Conservation (phyloP, 30 jellyfish, hydroid and myxozoan species). For the Hydractinia echinata region DNA sequence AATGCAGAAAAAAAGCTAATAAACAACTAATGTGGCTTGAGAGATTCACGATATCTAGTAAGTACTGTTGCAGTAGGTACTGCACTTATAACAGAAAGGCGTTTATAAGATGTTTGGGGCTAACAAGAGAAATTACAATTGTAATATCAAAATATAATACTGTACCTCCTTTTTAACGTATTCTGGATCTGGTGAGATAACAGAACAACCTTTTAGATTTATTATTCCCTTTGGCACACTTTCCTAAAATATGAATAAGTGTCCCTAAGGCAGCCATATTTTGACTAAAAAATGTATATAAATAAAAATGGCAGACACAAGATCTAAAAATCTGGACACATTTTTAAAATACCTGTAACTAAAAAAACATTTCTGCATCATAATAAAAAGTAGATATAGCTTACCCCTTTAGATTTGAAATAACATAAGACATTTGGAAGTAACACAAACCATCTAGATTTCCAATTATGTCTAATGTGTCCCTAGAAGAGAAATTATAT, state of each 20-base stretch:
- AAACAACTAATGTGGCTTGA: no score
- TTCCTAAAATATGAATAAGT: constrained; percentile 33
- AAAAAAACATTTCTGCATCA: neutral
- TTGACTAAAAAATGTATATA: neutral
- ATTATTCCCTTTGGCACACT: constrained; percentile 47
- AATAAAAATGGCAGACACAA: no score
- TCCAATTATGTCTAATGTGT: constrained; percentile 73
- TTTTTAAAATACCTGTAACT: neutral
- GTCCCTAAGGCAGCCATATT: neutral
- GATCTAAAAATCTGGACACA: neutral
- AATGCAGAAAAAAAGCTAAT: no score
- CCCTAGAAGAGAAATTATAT: constrained; percentile 38
- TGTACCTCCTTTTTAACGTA: constrained; percentile 66
- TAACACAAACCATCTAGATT: constrained; percentile 76
- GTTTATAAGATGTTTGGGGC: no score
- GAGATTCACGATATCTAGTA: no score
- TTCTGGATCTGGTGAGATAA: constrained; percentile 76
- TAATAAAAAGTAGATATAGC: neutral
- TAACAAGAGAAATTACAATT: no score
- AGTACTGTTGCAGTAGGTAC: no score
- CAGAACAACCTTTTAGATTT: constrained; percentile 57
- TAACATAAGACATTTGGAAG: constrained; percentile 45
- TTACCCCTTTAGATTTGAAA: constrained; percentile 53
- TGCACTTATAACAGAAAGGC: no score
- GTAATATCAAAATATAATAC: neutral